These are phyloP conservation scores for Sphecodes monilicornis DNA, from an alignment of 2,888 invertebrate genomes.

Conservation along the genomic window DNA sequence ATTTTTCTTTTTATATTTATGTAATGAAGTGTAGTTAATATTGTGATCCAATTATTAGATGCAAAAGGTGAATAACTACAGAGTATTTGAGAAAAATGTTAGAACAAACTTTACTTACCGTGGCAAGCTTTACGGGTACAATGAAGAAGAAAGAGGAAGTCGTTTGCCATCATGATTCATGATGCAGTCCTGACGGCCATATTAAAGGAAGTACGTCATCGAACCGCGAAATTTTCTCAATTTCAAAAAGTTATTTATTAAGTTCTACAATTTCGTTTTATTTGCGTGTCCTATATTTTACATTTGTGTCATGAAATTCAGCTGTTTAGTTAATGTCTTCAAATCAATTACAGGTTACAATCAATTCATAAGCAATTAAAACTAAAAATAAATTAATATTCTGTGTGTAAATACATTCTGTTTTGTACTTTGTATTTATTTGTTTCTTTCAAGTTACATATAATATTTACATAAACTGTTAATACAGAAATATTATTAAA, in stretches of 20 bases:
- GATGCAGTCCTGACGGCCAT: background rate
- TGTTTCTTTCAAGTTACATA: conserved; percentile 26
- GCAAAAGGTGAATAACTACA: background rate
- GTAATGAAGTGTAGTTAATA: background rate
- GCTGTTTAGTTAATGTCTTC: conserved; percentile 6
- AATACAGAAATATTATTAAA: conserved; percentile 10
- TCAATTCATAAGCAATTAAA: conserved; percentile 10
- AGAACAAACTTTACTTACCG: conserved; percentile 77
- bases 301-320: conserved; percentile 11
- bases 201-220: conserved; percentile 9
- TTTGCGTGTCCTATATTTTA: background rate
- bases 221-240: conserved; percentile 22
- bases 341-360: background rate
- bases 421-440: conserved; percentile 44
- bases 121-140: conserved; percentile 79
- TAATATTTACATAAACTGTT: conserved; percentile 19
- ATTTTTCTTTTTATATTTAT: conserved; percentile 4
- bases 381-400: conserved; percentile 10
- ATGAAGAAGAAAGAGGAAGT: conserved; percentile 74
- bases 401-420: conserved; percentile 10
- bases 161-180: background rate
- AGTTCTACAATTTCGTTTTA: background rate
- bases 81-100: conserved; percentile 2
- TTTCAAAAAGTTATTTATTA: conserved; percentile 6
- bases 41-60: background rate